These are phyloP conservation scores for Hipposideros armiger DNA, from an alignment of 2,113 vertebrate genomes.

Conservation along the genomic window DNA sequence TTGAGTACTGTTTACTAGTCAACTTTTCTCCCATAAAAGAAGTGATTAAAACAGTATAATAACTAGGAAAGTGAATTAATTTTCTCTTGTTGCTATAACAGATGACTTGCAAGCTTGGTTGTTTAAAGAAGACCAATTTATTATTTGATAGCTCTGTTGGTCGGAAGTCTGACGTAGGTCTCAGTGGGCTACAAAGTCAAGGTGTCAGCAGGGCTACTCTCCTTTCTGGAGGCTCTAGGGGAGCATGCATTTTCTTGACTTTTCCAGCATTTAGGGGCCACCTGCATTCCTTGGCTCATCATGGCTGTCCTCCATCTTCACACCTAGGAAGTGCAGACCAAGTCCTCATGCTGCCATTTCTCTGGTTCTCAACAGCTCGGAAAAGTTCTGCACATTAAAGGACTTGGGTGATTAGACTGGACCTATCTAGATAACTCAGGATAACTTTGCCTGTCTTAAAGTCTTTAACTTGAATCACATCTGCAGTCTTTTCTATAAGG, in stretches of 20 bases:
- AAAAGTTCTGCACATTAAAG: background rate
- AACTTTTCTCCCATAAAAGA: background rate
- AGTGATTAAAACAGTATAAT: background rate
- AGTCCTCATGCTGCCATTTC: background rate
- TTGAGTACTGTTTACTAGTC: background rate
- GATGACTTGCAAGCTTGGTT: background rate
- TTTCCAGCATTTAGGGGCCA: background rate
- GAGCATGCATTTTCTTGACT: background rate
- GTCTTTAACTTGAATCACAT: background rate
- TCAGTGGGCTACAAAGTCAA: background rate
- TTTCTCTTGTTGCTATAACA: conserved; percentile 4
- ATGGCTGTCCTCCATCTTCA: background rate
- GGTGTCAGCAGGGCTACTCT: background rate
- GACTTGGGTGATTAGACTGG: background rate
- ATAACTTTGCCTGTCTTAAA: background rate
- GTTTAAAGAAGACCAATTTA: background rate
- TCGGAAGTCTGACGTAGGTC: background rate
- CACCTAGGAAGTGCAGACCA: background rate
- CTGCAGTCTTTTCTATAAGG: background rate
- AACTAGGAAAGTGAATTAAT: background rate
- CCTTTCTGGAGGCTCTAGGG: background rate
- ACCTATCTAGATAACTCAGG: background rate
- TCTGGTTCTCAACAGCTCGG: background rate
- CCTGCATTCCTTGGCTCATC: background rate
- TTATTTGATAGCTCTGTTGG: background rate